Conservation (phyloP, 2,888 invertebrate species). For the Deladenus siricidicola region DNA sequence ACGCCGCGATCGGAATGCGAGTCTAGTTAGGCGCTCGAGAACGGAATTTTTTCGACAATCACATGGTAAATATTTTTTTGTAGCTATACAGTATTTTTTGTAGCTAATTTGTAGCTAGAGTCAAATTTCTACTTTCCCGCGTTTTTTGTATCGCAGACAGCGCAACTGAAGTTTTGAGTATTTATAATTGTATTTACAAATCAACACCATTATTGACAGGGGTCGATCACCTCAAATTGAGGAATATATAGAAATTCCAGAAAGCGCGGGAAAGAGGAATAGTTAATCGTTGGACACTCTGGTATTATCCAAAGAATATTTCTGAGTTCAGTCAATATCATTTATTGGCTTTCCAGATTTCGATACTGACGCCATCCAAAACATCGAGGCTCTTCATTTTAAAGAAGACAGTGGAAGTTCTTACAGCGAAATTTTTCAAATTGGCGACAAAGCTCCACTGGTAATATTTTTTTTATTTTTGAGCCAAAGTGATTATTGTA, state of each 20-base stretch:
- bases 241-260: background rate
- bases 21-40: conserved; percentile 33
- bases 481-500: no score
- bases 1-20: background rate
- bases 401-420: conserved; percentile 21
- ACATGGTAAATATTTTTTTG: conserved; percentile 27
- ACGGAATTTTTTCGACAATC: conserved; percentile 38
- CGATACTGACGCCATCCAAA: conserved; percentile 39
- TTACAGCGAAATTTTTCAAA: conserved; percentile 22
- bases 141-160: no score
- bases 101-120: background rate
- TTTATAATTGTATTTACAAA: background rate
- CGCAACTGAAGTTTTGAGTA: no score
- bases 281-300: no score
- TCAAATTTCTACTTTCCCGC: no score
- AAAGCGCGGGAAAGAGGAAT: no score
- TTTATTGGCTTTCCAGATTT: conserved; percentile 20
- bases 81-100: background rate
- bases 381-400: conserved; percentile 41
- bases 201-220: background rate
- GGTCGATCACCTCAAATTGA: background rate
- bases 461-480: no score
- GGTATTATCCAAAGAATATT: no score
- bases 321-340: conserved; percentile 3
- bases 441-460: conserved; percentile 44